Percentiles rank a stretch among this genome's conserved stretches.
These are phyloP conservation scores for Chirona hameri DNA, from an alignment of 2,888 invertebrate species.

Conservation along the genomic window DNA sequence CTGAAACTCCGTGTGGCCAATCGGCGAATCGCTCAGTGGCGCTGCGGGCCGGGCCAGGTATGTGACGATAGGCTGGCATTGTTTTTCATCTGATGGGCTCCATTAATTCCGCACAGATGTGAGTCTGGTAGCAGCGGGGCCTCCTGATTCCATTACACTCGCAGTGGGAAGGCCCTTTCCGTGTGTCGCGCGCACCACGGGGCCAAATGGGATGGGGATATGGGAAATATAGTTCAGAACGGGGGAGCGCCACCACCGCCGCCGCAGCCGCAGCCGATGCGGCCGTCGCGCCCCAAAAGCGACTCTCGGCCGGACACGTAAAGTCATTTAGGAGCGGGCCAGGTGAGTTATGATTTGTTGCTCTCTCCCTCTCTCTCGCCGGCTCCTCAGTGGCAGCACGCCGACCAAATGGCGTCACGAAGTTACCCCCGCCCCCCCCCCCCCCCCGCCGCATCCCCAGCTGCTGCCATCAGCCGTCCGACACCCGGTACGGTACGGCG, in stretches of 20 bases:
- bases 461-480: no score
- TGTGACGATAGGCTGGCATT: constrained; percentile 23
- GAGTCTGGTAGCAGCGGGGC: constrained; percentile 22
- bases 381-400: no score
- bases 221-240: neutral
- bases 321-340: neutral
- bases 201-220: constrained; percentile 24
- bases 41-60: neutral
- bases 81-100: constrained; percentile 1
- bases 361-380: no score
- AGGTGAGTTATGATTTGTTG: constrained; percentile 27
- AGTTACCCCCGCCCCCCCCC: no score
- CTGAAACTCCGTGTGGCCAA: neutral
- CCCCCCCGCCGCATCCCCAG: no score
- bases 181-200: constrained; percentile 24
- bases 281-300: neutral
- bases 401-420: no score
- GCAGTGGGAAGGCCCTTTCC: constrained; percentile 23
- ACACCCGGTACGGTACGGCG: neutral
- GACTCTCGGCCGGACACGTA: neutral
- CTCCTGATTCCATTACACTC: constrained; percentile 27
- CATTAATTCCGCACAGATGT: constrained; percentile 13
- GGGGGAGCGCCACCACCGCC: no score
- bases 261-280: no score
- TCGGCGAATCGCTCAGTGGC: neutral